These are phyloP conservation scores for Zaprionus ghesquierei DNA, from an alignment of 1,140 invertebrate genomes.

Conservation along the genomic window DNA sequence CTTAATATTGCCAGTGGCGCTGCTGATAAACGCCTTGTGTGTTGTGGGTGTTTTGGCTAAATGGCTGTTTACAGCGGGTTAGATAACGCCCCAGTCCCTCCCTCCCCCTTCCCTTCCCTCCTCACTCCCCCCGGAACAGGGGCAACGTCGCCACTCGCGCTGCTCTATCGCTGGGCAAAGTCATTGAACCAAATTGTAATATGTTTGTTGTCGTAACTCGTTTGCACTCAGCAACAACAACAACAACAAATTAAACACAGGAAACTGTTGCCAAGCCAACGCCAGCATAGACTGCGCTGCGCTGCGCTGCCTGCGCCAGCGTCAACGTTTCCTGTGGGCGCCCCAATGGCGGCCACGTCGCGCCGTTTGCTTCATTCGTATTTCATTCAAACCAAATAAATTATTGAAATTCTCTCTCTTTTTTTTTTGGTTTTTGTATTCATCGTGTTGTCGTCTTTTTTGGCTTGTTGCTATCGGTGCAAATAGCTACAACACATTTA, in stretches of 20 bases:
- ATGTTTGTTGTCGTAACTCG: slow-evolving; percentile 77
- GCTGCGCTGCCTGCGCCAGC: slow-evolving; percentile 31
- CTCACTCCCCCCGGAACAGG: background rate
- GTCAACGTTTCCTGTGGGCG: slow-evolving; percentile 75
- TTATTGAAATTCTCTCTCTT: slow-evolving; percentile 69
- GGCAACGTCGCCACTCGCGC: background rate
- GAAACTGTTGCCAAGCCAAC: slow-evolving; percentile 73
- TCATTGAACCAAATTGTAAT: slow-evolving; percentile 80
- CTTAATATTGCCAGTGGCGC: slow-evolving; percentile 56
- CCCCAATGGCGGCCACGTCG: slow-evolving; percentile 70
- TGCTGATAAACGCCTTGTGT: slow-evolving; percentile 53
- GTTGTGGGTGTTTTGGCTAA: slow-evolving; percentile 60
- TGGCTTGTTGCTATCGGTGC: slow-evolving; percentile 79
- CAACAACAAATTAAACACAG: slow-evolving; percentile 58
- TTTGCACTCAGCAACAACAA: slow-evolving; percentile 63
- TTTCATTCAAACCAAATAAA: slow-evolving; percentile 80
- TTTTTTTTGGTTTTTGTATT: slow-evolving; percentile 25
- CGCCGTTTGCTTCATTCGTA: slow-evolving; percentile 53
- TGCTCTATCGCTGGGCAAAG: slow-evolving; percentile 67
- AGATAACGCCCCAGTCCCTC: slow-evolving; percentile 56
- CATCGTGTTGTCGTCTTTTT: slow-evolving; percentile 40
- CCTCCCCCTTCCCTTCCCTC: too few relatives aligned
- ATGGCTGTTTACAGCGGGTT: slow-evolving; percentile 45
- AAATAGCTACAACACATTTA: slow-evolving; percentile 79
- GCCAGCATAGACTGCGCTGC: slow-evolving; percentile 11